Base-by-base conservation (phyloP, 2,113 vertebrate species). In the Vanacampus margaritifer region DNA sequence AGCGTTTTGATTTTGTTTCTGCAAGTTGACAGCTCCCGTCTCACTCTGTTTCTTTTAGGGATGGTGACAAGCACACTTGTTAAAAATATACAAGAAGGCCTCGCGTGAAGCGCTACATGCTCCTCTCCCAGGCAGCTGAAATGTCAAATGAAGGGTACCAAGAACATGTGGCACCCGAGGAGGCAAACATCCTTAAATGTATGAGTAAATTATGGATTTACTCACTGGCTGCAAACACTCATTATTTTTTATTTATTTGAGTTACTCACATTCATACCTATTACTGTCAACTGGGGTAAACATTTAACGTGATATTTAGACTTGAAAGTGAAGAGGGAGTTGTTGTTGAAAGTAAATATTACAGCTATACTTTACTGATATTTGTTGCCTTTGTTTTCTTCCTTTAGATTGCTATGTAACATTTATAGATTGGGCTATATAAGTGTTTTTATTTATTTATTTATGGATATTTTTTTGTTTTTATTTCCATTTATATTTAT, bases 201-300 rank as follows among this genome's bases (percentile, higher is more conserved):
- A 59, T 81, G 79, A 84, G 68, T 84, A 89, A 88, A 88, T 67
- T 85, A 83, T 89, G 81, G 86, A 76, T 87, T 89, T 87, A 78
- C 75, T 69, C 64, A 70, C 78, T 8, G 43, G 60, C 73, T 69
- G 67, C 35, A 35, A 58, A 74, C 46, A 65, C 72, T 79, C 78
- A 75, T 80, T 82, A 83, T 80, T 62, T 58, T 59, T 14, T 60
- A 36, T 59, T 32, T 32, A 2, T 24, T 67, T 59, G 64, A 12
- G 67, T 65, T 54, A 72, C n/a, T 67, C 63, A 64, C 43, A 11
- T 54, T 65, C 6, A 36, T 39, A 35, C 65, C 48, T 16, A n/a
- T n/a, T n/a, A 68, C 64, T 81, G 59, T 43, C 43, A 64, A 72
- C 46, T 51, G 76, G 72, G 81, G 79, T 64, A 79, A 87, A 88